Percentiles rank a stretch among this genome's conserved stretches.
These are phyloP conservation scores for Cryptops parisi DNA, from an alignment of 2,888 invertebrate genomes.

Conservation along the genomic window DNA sequence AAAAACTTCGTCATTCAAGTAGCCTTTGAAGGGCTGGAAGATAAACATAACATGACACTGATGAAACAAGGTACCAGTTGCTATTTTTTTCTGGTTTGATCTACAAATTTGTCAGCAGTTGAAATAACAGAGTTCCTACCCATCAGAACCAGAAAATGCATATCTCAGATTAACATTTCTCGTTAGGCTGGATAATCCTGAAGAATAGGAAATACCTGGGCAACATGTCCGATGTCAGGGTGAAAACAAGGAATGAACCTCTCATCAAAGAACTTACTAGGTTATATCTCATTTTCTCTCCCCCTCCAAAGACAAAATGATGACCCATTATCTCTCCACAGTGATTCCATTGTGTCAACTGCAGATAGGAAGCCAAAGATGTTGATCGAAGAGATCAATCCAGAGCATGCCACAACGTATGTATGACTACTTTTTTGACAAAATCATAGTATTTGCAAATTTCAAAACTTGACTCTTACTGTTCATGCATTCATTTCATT, in stretches of 20 bases:
- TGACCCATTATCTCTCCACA: too few species aligned
- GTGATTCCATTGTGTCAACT: too few species aligned
- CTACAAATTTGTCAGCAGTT: conserved; percentile 30
- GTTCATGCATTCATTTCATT: too few species aligned
- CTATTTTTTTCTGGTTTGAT: not conserved
- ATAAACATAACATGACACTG: conserved; percentile 59
- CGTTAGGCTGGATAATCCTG: conserved; percentile 31
- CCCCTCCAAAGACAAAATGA: too few species aligned
- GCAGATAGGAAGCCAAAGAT: conserved; percentile 6
- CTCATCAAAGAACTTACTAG: conserved; percentile 16
- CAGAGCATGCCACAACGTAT: too few species aligned
- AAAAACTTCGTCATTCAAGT: conserved; percentile 64
- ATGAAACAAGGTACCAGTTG: conserved; percentile 36
- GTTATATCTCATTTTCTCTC: too few species aligned
- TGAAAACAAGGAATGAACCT: conserved; percentile 29
- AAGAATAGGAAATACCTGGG: conserved; percentile 32
- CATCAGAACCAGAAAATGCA: not conserved
- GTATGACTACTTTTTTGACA: too few species aligned
- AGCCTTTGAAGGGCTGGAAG: conserved; percentile 58
- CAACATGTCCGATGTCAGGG: conserved; percentile 27
- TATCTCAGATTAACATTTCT: conserved; percentile 9
- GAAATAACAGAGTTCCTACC: conserved; percentile 9
- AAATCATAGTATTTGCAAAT: too few species aligned
- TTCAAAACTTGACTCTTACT: too few species aligned
- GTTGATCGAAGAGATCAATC: too few species aligned